Percentiles rank a stretch among this genome's conserved stretches.
Conservation (phyloP, 2,888 invertebrate genomes). For the Psococerastis gibbosa region DNA sequence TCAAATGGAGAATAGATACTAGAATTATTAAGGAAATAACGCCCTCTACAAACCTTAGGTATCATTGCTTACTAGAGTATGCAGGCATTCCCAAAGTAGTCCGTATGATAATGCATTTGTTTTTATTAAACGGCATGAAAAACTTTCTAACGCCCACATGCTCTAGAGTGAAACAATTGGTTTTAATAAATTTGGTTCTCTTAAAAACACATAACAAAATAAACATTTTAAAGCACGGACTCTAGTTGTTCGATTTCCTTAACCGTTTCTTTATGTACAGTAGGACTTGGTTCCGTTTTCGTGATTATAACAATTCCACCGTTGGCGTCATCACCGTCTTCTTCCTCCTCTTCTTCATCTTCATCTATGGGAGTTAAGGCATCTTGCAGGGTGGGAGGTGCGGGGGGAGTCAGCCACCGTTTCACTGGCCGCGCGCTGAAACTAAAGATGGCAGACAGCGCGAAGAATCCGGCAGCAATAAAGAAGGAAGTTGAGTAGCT, state of each 20-base stretch:
- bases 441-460: constrained; percentile 65
- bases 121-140: too few relatives aligned
- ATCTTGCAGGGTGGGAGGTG: constrained; percentile 43
- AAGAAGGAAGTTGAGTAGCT: constrained; percentile 80
- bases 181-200: too few relatives aligned
- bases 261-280: constrained; percentile 25
- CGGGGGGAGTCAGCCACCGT: constrained; percentile 33
- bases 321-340: constrained; percentile 50
- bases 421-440: constrained; percentile 60
- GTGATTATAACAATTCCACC: constrained; percentile 38
- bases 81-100: too few relatives aligned
- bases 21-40: too few relatives aligned
- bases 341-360: constrained; percentile 42
- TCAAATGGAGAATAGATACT: too few relatives aligned
- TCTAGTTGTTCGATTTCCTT: constrained; percentile 49
- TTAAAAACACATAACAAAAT: too few relatives aligned
- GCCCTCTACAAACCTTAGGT: too few relatives aligned
- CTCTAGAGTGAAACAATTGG: too few relatives aligned
- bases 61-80: too few relatives aligned
- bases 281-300: constrained; percentile 54
- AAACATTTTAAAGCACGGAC: constrained; percentile 56
- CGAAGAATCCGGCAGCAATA: constrained; percentile 78
- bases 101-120: too few relatives aligned
- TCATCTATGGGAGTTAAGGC: constrained; percentile 67
- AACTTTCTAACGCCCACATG: too few relatives aligned